Evolutionary conservation across 2,888 invertebrate genomes (phyloP), one percentile per base, ranked within the genome.

Genomic region (Caenorhabditis macrosperma): DNA sequence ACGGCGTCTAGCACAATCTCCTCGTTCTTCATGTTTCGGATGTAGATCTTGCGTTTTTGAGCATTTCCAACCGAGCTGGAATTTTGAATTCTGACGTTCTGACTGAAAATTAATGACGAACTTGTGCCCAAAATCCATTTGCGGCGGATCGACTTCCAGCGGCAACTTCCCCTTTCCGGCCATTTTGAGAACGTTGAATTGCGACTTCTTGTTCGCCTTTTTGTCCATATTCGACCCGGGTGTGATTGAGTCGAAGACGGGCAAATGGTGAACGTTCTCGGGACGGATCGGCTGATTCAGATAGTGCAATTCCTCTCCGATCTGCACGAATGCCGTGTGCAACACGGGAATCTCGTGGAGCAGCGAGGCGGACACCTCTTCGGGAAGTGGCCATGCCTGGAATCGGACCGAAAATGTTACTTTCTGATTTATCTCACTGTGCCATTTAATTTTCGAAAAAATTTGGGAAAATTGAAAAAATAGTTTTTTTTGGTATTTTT

Each of bases 291-390:
- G 66, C 28, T 71, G 61, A 33, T 93, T 93, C 91, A 94, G 93
- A 91, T 94, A 94, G 91, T 93, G 93, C 85, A 93, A 92, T 88
- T 94, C 94, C 89, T 93, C 93, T 91, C 94, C 94, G 86, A 93
- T 94, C 91, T 94, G 94, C 88, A 94, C 93, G 90, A 94, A 94
- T 85, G 94, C 94, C 94, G 92, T 87, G 93, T 93, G 87, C 48
- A 90, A 76, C 35, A 85, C 83, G 22, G 85, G 85, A 22, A 85
- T 75, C 17, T 85, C 85, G 33, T 82, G 69, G n/a, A 80, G 54
- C 10, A 68, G 44, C 0, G 79, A 79, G 6, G 74, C 74, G 12
- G 78, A 67, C 10, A 72, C 69, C 41, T 78, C 78, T 41, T 78
- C 71, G 1, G 78, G 78, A 9, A 78, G 57, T 15, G 72, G 78